Conservation (phyloP, 2,113 vertebrate species). For the Rhinoderma darwinii region DNA sequence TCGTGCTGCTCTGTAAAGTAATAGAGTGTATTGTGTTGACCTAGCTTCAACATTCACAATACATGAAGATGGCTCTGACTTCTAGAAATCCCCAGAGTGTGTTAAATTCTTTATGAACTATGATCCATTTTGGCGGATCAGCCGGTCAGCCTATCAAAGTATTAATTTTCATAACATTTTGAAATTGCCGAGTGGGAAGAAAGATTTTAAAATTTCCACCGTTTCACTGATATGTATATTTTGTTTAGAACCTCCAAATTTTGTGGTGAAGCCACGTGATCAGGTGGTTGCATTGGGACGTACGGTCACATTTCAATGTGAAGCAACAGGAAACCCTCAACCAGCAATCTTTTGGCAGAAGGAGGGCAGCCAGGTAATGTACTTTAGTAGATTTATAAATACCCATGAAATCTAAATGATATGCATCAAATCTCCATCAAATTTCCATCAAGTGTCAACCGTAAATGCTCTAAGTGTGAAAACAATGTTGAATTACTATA, state of each 20-base stretch:
- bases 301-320: constrained; percentile 96
- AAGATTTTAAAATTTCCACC: no score
- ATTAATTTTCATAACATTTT: neutral
- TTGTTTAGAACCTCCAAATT: constrained; percentile 89
- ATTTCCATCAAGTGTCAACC: neutral
- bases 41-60: neutral
- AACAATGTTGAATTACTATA: neutral
- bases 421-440: neutral
- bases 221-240: constrained; percentile 37
- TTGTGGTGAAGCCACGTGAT: constrained; percentile 93
- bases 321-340: constrained; percentile 96
- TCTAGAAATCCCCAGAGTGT: neutral
- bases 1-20: neutral
- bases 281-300: constrained; percentile 94
- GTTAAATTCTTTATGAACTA: constrained; percentile 9
- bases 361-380: constrained; percentile 93
- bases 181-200: neutral
- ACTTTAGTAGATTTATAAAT: constrained; percentile 28
- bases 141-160: neutral
- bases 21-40: neutral
- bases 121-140: neutral
- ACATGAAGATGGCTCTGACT: neutral
- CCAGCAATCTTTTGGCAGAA: constrained; percentile 98
- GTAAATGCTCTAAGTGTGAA: neutral
- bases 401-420: neutral